These are phyloP conservation scores for Netelia inedita DNA, from an alignment of 2,888 invertebrate genomes.

Conservation along the genomic window DNA sequence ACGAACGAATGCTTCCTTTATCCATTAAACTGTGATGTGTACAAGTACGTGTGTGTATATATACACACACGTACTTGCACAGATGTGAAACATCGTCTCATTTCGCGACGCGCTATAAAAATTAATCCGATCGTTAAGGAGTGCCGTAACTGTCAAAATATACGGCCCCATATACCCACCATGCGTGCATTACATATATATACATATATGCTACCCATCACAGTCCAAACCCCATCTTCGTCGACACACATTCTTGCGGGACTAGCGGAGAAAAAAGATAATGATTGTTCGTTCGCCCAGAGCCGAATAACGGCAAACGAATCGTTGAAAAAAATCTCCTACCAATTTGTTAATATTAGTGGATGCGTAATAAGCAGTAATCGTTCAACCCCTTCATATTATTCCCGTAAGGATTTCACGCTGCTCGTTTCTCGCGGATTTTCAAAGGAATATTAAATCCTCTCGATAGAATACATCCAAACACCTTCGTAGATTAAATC, in stretches of 20 bases:
- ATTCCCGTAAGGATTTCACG: slow-evolving; percentile 5
- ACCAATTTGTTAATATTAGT: slow-evolving; percentile 10
- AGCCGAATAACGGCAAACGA: slow-evolving; percentile 10
- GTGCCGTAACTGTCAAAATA: slow-evolving; percentile 79
- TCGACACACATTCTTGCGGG: neutral
- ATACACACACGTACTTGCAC: too few species aligned
- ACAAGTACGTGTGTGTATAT: neutral
- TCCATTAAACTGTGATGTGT: slow-evolving; percentile 11
- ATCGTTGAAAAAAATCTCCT: slow-evolving; percentile 49
- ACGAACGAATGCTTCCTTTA: slow-evolving; percentile 71
- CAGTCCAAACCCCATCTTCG: slow-evolving; percentile 13
- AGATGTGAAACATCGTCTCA: slow-evolving; percentile 73
- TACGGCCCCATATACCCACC: slow-evolving; percentile 74
- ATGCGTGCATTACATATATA: slow-evolving; percentile 36
- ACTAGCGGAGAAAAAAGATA: slow-evolving; percentile 29
- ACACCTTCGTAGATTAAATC: slow-evolving; percentile 33
- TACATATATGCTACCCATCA: neutral
- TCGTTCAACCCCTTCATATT: neutral
- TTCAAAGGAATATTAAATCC: neutral
- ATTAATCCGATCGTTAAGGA: slow-evolving; percentile 82
- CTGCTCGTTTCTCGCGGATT: slow-evolving; percentile 15
- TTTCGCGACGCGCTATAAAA: slow-evolving; percentile 80
- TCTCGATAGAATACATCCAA: neutral
- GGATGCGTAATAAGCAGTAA: neutral
- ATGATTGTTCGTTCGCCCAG: slow-evolving; percentile 27